Evolutionary conservation across 2,888 invertebrate species (phyloP), one percentile per base, ranked within the genome.

Genomic region (Dascillus cervinus): DNA sequence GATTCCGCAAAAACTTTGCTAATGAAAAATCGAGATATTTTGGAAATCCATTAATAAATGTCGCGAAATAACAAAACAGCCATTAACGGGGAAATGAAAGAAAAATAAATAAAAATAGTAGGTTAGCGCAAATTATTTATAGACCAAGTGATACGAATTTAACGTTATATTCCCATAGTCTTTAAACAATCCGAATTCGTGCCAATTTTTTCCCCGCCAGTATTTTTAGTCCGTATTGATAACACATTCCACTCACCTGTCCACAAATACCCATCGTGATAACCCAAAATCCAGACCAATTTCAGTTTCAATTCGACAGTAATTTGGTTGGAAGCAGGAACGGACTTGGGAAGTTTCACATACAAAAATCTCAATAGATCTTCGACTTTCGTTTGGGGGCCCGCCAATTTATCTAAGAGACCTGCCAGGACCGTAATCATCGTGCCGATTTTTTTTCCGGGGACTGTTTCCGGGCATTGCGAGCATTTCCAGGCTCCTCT

Each of bases 261-360:
- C 74, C 74, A 79, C 24, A 59, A 58, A 46, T 70, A 68, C 39
- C 70, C 71, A 22, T 72, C 64, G 6, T 58, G 54, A 46, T 77
- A 70, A 17, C 79, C 79, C 35, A 77, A 66, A 29, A 70, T 66
- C 65, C 75, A 79, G 42, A 81, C 64, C 5, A 79, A 64, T 36
- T 71, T 69, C 50, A 72, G 77, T 50, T 80, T 78, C 29, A 79
- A 60, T 50, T 79, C 77, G 13, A 78, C 56, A 27, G 72, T 67
- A 24, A 78, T 70, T 56, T 79, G 75, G 58, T 78, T 79, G 11
- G 66, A 69, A 25, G 62, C 62, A 4, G 79, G 77, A 30, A 79
- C 64, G 41, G 73, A 66, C 43, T 67, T 68, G 3, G 55, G 50
- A 12, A 79, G 58, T 48, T 77, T 70, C 34, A 64, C 60, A 8